These are phyloP conservation scores for Dicentrarchus labrax DNA, from an alignment of 2,113 vertebrate species.

Conservation along the genomic window DNA sequence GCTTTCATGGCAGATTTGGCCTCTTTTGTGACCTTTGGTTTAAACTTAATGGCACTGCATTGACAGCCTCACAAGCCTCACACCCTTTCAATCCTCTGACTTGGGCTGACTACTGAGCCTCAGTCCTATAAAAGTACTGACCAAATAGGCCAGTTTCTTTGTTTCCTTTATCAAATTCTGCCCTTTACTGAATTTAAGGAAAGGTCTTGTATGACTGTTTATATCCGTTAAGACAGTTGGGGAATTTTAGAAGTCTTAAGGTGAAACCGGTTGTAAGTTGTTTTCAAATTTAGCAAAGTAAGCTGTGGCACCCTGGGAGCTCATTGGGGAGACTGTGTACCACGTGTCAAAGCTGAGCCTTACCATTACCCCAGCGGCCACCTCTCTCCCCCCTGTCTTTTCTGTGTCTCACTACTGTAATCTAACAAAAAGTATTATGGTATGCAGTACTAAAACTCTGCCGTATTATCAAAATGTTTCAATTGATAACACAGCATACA, in stretches of 20 bases:
- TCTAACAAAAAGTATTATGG: no score
- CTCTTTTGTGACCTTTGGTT: slow-evolving; percentile 55
- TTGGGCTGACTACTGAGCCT: no score
- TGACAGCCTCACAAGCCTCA: background rate
- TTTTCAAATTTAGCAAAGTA: background rate
- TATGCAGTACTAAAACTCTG: no score
- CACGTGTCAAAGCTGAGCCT: no score
- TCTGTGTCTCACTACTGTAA: no score
- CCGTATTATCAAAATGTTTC: no score
- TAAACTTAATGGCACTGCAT: slow-evolving; percentile 24
- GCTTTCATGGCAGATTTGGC: slow-evolving; percentile 24
- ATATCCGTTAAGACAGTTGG: background rate
- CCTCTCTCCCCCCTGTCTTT: no score
- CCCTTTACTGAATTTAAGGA: background rate
- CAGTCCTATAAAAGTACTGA: background rate
- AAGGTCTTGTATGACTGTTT: background rate
- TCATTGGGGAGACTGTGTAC: no score
- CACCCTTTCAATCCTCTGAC: background rate
- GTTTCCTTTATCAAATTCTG: background rate
- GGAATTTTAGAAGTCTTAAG: background rate
- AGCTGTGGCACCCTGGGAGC: no score
- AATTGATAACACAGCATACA: no score
- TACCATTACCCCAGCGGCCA: no score
- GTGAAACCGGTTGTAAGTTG: background rate
- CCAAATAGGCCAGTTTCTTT: background rate